Percentiles rank a stretch among this genome's conserved stretches.
These are phyloP conservation scores for Autographa pulchrina DNA, from an alignment of 2,888 invertebrate genomes.

Conservation along the genomic window DNA sequence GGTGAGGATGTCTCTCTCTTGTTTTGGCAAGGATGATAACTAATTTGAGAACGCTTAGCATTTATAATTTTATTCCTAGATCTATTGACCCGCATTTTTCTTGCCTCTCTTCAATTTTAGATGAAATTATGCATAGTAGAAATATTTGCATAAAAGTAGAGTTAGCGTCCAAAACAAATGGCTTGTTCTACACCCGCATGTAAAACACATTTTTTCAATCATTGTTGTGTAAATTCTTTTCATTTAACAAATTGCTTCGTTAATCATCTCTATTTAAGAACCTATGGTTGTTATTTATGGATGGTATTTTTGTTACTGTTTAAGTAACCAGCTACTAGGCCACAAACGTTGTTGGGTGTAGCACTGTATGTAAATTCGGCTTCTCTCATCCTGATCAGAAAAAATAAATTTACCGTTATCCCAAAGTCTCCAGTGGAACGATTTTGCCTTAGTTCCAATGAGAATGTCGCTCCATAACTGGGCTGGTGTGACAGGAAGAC, in stretches of 20 bases:
- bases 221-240: background rate
- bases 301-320: no score
- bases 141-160: background rate
- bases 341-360: no score
- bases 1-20: no score
- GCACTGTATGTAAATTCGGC: background rate
- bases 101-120: no score
- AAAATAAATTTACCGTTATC: slow-evolving; percentile 78
- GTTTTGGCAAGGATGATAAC: no score
- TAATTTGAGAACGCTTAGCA: no score
- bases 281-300: background rate
- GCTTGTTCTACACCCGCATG: background rate
- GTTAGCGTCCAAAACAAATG: background rate
- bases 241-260: background rate
- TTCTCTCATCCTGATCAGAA: background rate
- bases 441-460: slow-evolving; percentile 86
- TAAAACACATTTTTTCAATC: background rate
- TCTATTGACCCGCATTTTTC: no score
- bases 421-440: slow-evolving; percentile 72
- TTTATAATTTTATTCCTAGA: no score
- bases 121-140: no score
- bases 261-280: background rate
- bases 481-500: slow-evolving; percentile 90
- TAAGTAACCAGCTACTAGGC: no score
- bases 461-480: slow-evolving; percentile 87